These are phyloP conservation scores for Slavum lentiscoides DNA, from an alignment of 2,888 invertebrate genomes.

Conservation along the genomic window DNA sequence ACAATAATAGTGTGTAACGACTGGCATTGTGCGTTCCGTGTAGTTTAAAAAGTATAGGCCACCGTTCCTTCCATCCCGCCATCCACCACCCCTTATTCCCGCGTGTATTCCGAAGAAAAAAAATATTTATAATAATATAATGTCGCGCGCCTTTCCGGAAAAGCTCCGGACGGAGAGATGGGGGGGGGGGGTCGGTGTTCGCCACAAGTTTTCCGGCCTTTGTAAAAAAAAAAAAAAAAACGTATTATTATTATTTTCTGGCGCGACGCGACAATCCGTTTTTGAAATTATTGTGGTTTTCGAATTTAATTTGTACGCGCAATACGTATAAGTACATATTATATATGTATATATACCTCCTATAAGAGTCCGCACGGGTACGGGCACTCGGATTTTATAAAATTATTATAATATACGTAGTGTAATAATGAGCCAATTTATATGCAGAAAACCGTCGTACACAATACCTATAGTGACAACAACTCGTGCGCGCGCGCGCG, in stretches of 20 bases:
- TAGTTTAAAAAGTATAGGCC: conserved; percentile 40
- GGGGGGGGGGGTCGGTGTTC: not conserved
- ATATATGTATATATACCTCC: not conserved
- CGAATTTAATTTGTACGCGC: not conserved
- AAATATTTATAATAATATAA: not conserved
- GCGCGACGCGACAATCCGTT: conserved; percentile 2
- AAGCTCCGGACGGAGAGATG: conserved; percentile 27
- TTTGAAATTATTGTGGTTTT: conserved; percentile 27
- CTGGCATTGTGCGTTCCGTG: conserved; percentile 38
- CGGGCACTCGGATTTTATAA: not conserved
- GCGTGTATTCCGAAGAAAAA: not conserved
- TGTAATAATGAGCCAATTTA: conserved; percentile 39
- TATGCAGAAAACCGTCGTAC: conserved; percentile 17
- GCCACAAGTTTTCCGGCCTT: conserved; percentile 48
- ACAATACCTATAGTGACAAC: not conserved
- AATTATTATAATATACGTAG: no score
- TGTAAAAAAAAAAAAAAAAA: no score
- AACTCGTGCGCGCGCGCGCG: no score
- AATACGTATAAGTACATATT: no score
- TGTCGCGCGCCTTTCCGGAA: conserved; percentile 1
- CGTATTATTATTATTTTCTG: not conserved
- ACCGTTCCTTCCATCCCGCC: not conserved
- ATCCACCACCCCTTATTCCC: no score
- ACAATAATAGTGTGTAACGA: conserved; percentile 48
- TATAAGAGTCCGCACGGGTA: not conserved